These are phyloP conservation scores for Hylyphantes graminicola DNA, from an alignment of 1,140 invertebrate genomes.

Conservation along the genomic window DNA sequence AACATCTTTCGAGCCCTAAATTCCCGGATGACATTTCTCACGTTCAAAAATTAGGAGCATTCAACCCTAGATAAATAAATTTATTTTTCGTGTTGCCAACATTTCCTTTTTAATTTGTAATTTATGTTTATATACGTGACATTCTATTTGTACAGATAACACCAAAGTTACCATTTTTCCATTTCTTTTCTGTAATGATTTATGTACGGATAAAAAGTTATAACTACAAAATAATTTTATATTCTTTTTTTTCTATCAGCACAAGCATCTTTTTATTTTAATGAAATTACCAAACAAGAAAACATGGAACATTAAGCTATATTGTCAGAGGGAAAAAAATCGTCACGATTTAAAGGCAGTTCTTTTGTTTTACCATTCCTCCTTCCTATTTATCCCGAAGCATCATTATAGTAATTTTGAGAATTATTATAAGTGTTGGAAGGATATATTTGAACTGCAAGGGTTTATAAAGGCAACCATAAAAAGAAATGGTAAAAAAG, in stretches of 20 bases:
- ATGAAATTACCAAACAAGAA: not conserved
- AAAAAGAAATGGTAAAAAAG: too few relatives aligned
- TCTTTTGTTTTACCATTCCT: slow-evolving; percentile 22
- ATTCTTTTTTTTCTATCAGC: not conserved
- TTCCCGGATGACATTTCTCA: too few relatives aligned
- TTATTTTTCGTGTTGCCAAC: too few relatives aligned
- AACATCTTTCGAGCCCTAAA: too few relatives aligned
- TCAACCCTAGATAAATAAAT: too few relatives aligned
- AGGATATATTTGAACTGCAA: not conserved
- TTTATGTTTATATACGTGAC: too few relatives aligned
- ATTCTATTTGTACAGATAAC: too few relatives aligned
- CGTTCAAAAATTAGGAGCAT: too few relatives aligned
- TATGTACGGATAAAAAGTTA: too few relatives aligned
- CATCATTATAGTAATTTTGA: slow-evolving; percentile 11
- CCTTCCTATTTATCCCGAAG: not conserved
- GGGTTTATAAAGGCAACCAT: not conserved
- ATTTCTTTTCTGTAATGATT: too few relatives aligned
- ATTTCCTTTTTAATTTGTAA: too few relatives aligned
- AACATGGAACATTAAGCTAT: slow-evolving; percentile 9
- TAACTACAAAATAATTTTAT: not conserved
- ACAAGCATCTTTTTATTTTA: not conserved
- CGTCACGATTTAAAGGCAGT: slow-evolving; percentile 14
- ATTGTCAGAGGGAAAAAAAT: not conserved
- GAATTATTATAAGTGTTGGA: slow-evolving; percentile 35
- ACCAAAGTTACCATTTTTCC: too few relatives aligned